Conservation (phyloP, 2,888 invertebrate genomes). For the Polyommatus iphigenia region DNA sequence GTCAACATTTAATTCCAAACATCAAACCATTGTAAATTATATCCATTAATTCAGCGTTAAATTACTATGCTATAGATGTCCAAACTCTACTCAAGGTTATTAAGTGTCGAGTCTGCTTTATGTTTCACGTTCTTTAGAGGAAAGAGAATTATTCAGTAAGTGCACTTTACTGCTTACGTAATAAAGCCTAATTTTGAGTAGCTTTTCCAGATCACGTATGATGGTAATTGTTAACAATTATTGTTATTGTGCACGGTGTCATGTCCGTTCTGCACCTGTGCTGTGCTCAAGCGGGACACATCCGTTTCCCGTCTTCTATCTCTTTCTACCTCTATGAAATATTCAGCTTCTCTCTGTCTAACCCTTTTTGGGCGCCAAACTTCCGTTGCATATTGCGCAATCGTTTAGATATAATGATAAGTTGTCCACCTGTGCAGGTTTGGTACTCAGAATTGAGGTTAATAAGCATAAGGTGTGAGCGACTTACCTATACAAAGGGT, state of each 20-base stretch:
- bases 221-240: slow-evolving; percentile 39
- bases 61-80: background rate
- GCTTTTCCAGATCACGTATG: slow-evolving; percentile 38
- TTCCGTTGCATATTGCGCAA: slow-evolving; percentile 46
- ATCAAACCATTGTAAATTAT: too few relatives aligned
- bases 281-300: slow-evolving; percentile 49
- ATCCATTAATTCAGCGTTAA: too few relatives aligned
- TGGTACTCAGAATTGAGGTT: background rate
- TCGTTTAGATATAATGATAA: background rate
- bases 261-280: slow-evolving; percentile 59
- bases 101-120: background rate
- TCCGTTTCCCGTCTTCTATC: slow-evolving; percentile 73
- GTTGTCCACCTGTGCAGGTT: background rate
- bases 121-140: background rate
- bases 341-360: slow-evolving; percentile 38
- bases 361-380: slow-evolving; percentile 47
- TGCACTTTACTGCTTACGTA: background rate
- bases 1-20: background rate
- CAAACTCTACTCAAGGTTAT: slow-evolving; percentile 7
- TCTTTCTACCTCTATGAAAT: slow-evolving; percentile 41
- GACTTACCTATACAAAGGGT: too few relatives aligned
- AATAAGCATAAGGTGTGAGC: too few relatives aligned
- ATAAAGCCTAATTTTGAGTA: background rate
- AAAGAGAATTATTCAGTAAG: background rate
- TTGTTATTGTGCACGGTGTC: slow-evolving; percentile 47